A percentile compares a stretch with the other conserved stretches of the same genome.
Evolutionary conservation across 2,888 invertebrate species (phyloP).

Genomic region (Euplexia lucipara): DNA sequence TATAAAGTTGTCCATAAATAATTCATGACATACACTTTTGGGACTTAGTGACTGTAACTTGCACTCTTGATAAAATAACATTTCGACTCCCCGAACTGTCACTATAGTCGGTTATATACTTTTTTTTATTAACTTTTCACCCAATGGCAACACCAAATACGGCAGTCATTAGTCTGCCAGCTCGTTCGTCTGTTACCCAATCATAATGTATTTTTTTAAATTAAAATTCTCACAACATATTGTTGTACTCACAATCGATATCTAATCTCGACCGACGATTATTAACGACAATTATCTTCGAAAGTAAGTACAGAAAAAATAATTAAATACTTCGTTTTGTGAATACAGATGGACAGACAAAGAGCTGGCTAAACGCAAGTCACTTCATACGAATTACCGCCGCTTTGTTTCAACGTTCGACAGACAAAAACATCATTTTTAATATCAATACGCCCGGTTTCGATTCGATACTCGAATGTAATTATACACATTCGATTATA

Average conservation of each 20-base stretch:
- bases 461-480: conserved; percentile 81
- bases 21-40: conserved; percentile 78
- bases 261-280: conserved; percentile 78
- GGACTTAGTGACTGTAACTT: conserved; percentile 77
- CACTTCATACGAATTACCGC: conserved; percentile 89
- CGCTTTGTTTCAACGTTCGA: conserved; percentile 86
- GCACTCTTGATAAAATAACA: conserved; percentile 71
- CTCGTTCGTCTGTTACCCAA: conserved; percentile 45
- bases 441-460: conserved; percentile 79
- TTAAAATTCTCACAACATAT: conserved; percentile 63
- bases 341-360: conserved; percentile 84
- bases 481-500: conserved; percentile 80
- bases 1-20: conserved; percentile 88
- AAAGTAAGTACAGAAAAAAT: conserved; percentile 74
- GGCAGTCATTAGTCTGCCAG: conserved; percentile 51
- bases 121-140: conserved; percentile 43
- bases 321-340: conserved; percentile 82
- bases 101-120: conserved; percentile 21
- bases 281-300: conserved; percentile 86
- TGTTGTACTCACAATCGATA: conserved; percentile 73
- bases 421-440: conserved; percentile 85
- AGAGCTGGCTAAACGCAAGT: conserved; percentile 85
- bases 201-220: conserved; percentile 55
- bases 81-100: conserved; percentile 58
- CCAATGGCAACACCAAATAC: conserved; percentile 23